Evolutionary conservation across 2,888 invertebrate genomes (phyloP).

Genomic region (Pseudococcus viburni): DNA sequence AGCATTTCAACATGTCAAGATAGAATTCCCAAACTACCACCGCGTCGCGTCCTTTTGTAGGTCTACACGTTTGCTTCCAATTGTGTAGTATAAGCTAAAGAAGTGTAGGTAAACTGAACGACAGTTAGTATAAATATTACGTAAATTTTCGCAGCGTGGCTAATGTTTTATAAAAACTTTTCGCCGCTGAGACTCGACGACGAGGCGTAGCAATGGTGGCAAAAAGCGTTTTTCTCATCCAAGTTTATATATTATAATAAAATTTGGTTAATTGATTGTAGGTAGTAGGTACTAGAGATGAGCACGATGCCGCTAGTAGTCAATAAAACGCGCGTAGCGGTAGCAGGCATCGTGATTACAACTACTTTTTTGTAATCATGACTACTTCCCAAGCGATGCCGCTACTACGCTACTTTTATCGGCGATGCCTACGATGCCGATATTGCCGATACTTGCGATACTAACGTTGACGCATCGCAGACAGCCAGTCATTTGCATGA

Average conservation of each 20-base stretch:
- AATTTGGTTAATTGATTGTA: slow-evolving; percentile 14
- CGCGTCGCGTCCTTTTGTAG: neutral
- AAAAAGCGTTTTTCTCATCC: neutral
- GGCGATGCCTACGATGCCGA: no score
- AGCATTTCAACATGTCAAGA: slow-evolving; percentile 19
- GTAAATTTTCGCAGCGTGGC: neutral
- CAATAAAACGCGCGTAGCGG: no score
- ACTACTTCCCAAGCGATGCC: no score
- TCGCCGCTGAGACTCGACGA: neutral
- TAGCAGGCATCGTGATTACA: no score
- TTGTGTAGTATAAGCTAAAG: neutral
- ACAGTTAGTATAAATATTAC: slow-evolving; percentile 13
- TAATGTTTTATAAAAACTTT: slow-evolving; percentile 34
- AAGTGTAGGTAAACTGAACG: slow-evolving; percentile 16
- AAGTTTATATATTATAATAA: neutral
- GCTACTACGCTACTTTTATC: no score
- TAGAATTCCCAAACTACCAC: slow-evolving; percentile 21
- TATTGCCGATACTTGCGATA: no score
- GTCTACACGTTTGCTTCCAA: neutral
- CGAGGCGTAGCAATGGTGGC: neutral
- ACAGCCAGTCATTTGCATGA: no score
- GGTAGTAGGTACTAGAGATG: no score
- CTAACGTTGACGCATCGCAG: no score
- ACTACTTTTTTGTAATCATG: no score
- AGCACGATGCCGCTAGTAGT: no score